Base-by-base conservation (phyloP, 2,888 invertebrate species). In the Ochropleura leucogaster region DNA sequence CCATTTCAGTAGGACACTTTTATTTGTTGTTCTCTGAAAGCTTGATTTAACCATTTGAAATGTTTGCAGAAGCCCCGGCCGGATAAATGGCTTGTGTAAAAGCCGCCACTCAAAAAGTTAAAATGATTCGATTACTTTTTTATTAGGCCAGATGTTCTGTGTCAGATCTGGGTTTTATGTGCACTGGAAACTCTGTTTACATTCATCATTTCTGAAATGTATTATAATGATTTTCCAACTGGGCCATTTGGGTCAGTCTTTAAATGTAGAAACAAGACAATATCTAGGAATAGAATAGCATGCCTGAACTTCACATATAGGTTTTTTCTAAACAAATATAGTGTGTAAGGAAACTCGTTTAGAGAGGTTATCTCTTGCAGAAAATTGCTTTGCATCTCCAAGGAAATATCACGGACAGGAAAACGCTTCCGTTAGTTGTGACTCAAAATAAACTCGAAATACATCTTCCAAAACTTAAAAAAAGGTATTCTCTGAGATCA, bases 341-440 rank as follows among this genome's bases (percentile, higher is more conserved):
- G 90, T 89, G 90, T 91, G 90, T 91, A 90, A 90, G 90, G 88
- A 91, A 93, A 92, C 90, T 90, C 92, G 93, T 92, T 93, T 93
- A 93, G 90, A 92, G 90, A 93, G 92, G 93, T 93, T 94, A 94
- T 94, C 93, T 94, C 94, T 94, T 90, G 93, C 93, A 95, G 95
- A 95, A 95, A 95, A 95, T 95, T 95, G 94, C 94, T 95, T 94
- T 93, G 93, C 93, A 95, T 95, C 95, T 95, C 95, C 89, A 93
- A 95, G 95, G 95, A 94, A 95, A 95, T 95, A 94, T 94, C 92
- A 91, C 89, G 90, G 90, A 88, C 86, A 90, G 90, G 92, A 90
- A 92, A 93, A 93, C 89, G 90, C 91, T 91, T 93, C 92, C 90
- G 91, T 92, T 92, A 93, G 90, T 91, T 90, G 90, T 90, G 87